These are phyloP conservation scores for Plutomurus gul DNA, from an alignment of 1,140 invertebrate species.

Conservation along the genomic window DNA sequence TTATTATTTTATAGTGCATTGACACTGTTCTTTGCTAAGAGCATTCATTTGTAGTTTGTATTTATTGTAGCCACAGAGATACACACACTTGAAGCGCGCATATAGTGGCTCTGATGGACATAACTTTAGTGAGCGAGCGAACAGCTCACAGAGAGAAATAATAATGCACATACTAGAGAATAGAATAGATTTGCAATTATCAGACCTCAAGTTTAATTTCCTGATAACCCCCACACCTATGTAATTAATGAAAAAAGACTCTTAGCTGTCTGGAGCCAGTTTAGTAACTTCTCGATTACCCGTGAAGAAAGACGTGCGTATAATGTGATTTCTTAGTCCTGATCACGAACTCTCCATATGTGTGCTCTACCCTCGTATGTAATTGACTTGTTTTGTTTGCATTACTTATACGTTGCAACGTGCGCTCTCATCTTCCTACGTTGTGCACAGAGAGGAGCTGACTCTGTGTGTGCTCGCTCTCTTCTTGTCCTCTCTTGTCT, in stretches of 20 bases:
- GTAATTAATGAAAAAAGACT: conserved; percentile 47
- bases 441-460: too few relatives aligned
- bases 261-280: conserved; percentile 46
- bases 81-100: background rate
- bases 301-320: conserved; percentile 30
- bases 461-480: too few relatives aligned
- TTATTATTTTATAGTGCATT: conserved; percentile 37
- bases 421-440: background rate
- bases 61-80: too few relatives aligned
- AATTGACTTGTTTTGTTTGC: conserved; percentile 36
- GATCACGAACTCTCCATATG: conserved; percentile 29
- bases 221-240: conserved; percentile 47
- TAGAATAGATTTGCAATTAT: conserved; percentile 18
- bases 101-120: background rate
- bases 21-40: conserved; percentile 23
- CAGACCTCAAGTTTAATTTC: conserved; percentile 44
- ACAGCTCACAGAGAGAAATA: background rate
- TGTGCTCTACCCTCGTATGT: conserved; percentile 9
- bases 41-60: conserved; percentile 15
- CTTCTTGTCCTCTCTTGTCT: background rate
- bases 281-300: conserved; percentile 44
- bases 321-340: conserved; percentile 14
- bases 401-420: background rate
- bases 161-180: too few relatives aligned
- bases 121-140: conserved; percentile 10